Evolutionary conservation across 2,888 invertebrate genomes (phyloP), one percentile per base, ranked within the genome.

Genomic region (Dryadula phaetusa): DNA sequence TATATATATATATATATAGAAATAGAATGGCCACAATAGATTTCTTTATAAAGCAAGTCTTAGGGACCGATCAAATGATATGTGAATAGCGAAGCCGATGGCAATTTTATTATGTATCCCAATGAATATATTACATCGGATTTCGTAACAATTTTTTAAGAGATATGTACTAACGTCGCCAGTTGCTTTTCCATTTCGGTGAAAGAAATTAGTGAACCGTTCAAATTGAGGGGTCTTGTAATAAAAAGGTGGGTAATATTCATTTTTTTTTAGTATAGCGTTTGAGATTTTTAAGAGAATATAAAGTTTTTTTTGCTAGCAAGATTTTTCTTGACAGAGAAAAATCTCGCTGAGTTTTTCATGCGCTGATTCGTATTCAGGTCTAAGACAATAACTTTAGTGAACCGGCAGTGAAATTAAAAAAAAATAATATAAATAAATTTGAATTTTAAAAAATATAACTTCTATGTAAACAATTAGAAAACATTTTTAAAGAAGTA

Each of bases 51-150:
- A 64, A 64, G 49, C 37, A 64, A 49, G 46, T 63, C 56, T 67
- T 62, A 56, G 54, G 64, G 52, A 22, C 46, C 56, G 52, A 60
- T 47, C 58, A 61, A 61, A 66, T 67, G 67, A 70, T 71, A 70
- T 67, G 58, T 71, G 72, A 69, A 69, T 69, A 68, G 70, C 22
- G 54, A 64, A 66, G 65, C 70, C 71, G 61, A 68, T 70, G 60
- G 66, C 67, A 64, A 70, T 70, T 71, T 74, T 74, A 72, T 72
- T 71, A 74, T 70, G 66, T 71, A 70, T 68, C 70, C 68, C 73
- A 68, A 74, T 73, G 74, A 74, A 73, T 74, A 71, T 73, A 70
- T 73, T 70, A 70, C 66, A 63, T 49, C 49, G 67, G 68, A 70
- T 70, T 56, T 16, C 28, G 47, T 34, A 32, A 60, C 18, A 49